These are phyloP conservation scores for Enhydra lutris DNA, from an alignment of 2,113 vertebrate genomes.

Conservation along the genomic window DNA sequence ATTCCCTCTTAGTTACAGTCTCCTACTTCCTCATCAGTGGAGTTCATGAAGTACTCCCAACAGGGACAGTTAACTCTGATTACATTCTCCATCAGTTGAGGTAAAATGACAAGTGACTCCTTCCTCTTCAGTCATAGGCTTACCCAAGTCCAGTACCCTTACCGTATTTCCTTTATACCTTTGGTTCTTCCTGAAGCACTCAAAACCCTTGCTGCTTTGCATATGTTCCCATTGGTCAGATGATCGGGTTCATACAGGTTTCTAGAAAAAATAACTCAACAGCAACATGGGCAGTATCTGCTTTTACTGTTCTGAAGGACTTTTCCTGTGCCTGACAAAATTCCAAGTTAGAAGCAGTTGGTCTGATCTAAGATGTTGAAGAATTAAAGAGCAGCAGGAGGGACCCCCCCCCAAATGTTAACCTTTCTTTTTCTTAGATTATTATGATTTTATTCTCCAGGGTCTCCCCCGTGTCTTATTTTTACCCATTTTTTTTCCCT, in stretches of 20 bases:
- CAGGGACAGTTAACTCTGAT: neutral
- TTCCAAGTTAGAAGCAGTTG: neutral
- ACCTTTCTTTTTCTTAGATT: neutral
- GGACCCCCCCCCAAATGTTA: neutral
- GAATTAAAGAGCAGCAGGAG: neutral
- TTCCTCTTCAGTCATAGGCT: neutral
- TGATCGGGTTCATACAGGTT: neutral
- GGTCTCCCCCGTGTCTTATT: neutral
- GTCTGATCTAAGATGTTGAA: neutral
- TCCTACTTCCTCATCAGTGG: neutral
- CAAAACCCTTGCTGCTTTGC: neutral
- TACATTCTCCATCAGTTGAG: neutral
- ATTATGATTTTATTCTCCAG: neutral
- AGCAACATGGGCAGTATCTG: neutral
- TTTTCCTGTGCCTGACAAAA: neutral
- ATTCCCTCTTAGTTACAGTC: neutral
- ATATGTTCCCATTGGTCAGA: neutral
- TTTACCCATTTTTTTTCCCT: neutral
- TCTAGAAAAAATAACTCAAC: constrained; percentile 43
- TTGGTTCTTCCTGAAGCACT: constrained; percentile 2
- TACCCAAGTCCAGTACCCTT: neutral
- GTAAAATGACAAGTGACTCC: neutral
- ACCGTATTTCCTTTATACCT: neutral
- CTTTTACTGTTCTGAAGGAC: neutral
- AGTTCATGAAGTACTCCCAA: neutral